Evolutionary conservation across 2,797 vertebrate genomes (phyloP).

Genomic region (Acrossocheilus wenchowensis): DNA sequence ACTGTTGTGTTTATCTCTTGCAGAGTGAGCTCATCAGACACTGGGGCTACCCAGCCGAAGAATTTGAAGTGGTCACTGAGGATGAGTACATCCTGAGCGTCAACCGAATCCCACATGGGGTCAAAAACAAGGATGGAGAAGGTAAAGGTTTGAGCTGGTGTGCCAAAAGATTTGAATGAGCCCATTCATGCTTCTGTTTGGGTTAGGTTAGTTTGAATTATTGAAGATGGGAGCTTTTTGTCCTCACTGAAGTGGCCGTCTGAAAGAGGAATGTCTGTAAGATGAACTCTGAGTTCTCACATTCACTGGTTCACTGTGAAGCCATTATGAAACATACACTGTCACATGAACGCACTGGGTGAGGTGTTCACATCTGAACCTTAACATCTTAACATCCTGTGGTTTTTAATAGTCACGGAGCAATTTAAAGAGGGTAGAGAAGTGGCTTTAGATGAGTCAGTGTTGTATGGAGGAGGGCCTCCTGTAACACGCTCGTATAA

Average conservation of each 20-base stretch:
- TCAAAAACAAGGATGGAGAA: conserved; percentile 62
- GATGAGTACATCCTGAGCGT: conserved; percentile 89
- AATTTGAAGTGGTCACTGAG: conserved; percentile 86
- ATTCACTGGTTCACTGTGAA: neutral
- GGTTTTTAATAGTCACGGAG: conserved; percentile 44
- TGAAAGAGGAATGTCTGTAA: conserved; percentile 16
- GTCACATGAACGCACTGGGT: conserved; percentile 10
- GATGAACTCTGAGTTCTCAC: neutral
- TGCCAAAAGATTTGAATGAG: conserved; percentile 7
- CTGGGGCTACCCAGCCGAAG: conserved; percentile 88
- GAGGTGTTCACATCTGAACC: conserved; percentile 12
- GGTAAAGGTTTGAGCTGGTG: conserved; percentile 50
- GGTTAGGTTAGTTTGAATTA: conserved; percentile 10
- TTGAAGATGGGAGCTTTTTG: conserved; percentile 9
- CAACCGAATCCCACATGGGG: conserved; percentile 89
- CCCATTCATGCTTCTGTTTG: neutral
- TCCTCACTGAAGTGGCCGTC: neutral
- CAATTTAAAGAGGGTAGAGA: conserved; percentile 40
- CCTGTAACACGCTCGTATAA: conserved; percentile 41
- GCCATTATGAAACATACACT: neutral
- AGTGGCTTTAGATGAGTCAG: conserved; percentile 53
- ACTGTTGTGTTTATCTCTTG: conserved; percentile 51
- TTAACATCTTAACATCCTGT: neutral
- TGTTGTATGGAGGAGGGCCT: conserved; percentile 40
- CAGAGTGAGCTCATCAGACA: conserved; percentile 86